phyloP scores from a whole-genome alignment of 2,113 vertebrate species.

The Micromys minutus region DNA sequence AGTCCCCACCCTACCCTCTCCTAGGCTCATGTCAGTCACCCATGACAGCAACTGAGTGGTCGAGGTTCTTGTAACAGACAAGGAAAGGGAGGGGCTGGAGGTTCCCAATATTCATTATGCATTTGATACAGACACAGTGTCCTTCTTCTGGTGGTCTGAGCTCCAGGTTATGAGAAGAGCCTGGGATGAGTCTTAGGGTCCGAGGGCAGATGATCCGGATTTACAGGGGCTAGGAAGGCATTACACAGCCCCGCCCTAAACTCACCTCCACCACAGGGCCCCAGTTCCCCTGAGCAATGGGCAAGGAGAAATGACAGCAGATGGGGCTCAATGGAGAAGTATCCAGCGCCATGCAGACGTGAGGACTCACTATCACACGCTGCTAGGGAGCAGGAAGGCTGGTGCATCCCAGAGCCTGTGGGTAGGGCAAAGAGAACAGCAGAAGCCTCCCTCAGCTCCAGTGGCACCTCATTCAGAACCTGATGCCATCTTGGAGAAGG shows the following conservation, averaged over 20 bases:
- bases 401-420: neutral
- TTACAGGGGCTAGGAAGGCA: neutral
- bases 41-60: too few species aligned
- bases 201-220: neutral
- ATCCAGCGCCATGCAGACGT: neutral
- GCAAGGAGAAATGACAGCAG: neutral
- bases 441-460: too few species aligned
- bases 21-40: too few species aligned
- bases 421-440: neutral
- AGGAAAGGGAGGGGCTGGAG: neutral
- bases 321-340: neutral
- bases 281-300: neutral
- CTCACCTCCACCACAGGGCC: neutral
- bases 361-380: neutral
- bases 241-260: too few species aligned
- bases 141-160: neutral
- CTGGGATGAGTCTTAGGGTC: neutral
- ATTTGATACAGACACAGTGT: fast-evolving
- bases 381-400: neutral
- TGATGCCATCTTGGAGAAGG: neutral
- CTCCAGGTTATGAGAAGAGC: neutral
- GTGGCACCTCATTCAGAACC: neutral
- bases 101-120: fast-evolving
- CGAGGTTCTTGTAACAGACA: neutral
- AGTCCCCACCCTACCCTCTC: fast-evolving